These are phyloP conservation scores for Battus philenor DNA, from an alignment of 1,140 invertebrate genomes.

Conservation along the genomic window DNA sequence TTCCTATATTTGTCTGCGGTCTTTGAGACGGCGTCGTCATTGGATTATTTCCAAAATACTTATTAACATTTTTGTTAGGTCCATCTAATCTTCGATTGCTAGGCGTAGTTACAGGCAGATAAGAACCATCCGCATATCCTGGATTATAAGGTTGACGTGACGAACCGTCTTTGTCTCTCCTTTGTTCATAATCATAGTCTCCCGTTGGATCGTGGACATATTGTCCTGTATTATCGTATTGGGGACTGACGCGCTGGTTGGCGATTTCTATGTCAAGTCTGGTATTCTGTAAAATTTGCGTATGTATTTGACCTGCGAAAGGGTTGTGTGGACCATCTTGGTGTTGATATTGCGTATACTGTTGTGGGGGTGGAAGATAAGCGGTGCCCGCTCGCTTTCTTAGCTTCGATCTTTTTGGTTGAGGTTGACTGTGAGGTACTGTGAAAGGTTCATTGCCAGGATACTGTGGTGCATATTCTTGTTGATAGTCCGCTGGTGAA, in stretches of 20 bases:
- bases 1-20: conserved; percentile 33
- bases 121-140: conserved; percentile 50
- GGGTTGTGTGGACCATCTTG: conserved; percentile 54
- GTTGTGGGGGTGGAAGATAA: conserved; percentile 61
- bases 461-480: conserved; percentile 37
- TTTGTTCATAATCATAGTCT: conserved; percentile 68
- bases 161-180: conserved; percentile 39
- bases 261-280: conserved; percentile 52
- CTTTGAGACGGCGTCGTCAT: conserved; percentile 27
- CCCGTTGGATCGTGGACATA: conserved; percentile 64
- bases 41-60: conserved; percentile 44
- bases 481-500: conserved; percentile 51
- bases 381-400: conserved; percentile 63
- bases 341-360: conserved; percentile 55
- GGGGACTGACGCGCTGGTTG: conserved; percentile 51
- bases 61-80: conserved; percentile 55
- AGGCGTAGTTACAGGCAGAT: conserved; percentile 46
- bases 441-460: conserved; percentile 52
- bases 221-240: conserved; percentile 59
- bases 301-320: conserved; percentile 45
- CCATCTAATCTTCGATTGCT: conserved; percentile 66
- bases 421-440: conserved; percentile 41
- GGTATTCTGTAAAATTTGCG: conserved; percentile 55
- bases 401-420: conserved; percentile 49
- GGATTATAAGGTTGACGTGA: conserved; percentile 38